Percentiles rank a stretch among this genome's conserved stretches.
Conservation (phyloP, 2,113 vertebrate species). For the Helogale parvula region DNA sequence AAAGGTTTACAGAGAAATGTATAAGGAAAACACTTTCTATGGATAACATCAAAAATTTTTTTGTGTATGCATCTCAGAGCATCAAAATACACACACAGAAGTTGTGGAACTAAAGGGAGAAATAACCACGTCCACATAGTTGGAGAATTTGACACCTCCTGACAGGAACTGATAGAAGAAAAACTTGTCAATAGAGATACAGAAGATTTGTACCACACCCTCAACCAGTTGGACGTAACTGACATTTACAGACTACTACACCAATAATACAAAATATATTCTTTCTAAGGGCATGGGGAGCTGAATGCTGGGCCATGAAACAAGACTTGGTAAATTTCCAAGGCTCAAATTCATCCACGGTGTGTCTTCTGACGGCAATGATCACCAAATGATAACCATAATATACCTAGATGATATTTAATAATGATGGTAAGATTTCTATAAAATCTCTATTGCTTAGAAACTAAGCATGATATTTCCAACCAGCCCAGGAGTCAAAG, state of each 20-base stretch:
- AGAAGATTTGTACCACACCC: not conserved
- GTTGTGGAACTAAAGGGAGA: not conserved
- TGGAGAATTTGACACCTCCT: not conserved
- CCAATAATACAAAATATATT: not conserved
- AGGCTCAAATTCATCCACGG: not conserved
- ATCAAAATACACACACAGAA: not conserved
- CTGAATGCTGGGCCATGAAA: not conserved
- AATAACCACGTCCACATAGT: not conserved
- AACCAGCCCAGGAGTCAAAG: not conserved
- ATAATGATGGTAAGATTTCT: not conserved
- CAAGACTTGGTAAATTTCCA: not conserved
- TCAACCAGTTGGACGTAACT: not conserved
- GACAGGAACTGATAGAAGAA: not conserved
- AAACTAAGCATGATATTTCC: not conserved
- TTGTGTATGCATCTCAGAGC: not conserved
- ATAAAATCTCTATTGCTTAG: not conserved
- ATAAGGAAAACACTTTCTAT: not conserved
- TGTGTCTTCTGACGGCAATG: not conserved
- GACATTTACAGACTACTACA: not conserved
- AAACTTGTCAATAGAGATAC: not conserved
- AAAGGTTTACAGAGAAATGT: not conserved
- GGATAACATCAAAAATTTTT: not conserved
- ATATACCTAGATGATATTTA: not conserved
- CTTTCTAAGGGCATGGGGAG: not conserved
- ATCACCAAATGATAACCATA: not conserved